These are phyloP conservation scores for Volucella bombylans DNA, from an alignment of 2,888 invertebrate species.

Conservation along the genomic window DNA sequence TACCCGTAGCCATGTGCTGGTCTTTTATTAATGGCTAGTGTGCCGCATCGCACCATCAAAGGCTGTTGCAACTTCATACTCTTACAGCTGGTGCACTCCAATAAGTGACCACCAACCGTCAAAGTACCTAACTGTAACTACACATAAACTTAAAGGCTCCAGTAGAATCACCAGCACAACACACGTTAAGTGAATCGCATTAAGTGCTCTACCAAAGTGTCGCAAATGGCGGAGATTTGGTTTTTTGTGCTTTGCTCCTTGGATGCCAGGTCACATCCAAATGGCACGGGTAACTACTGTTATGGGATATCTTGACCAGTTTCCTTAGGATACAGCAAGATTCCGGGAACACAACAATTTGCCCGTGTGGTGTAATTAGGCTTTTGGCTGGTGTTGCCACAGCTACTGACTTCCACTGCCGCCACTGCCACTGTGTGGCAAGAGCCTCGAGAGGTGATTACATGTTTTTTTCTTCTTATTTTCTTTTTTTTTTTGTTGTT, in stretches of 20 bases:
- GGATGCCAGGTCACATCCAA: conserved; percentile 30
- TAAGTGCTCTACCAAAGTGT: conserved; percentile 65
- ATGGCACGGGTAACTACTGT: conserved; percentile 32
- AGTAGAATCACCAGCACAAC: conserved; percentile 5
- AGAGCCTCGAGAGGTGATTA: conserved; percentile 55
- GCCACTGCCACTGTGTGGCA: conserved; percentile 56
- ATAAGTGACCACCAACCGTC: conserved; percentile 57
- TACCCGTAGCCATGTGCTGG: no score
- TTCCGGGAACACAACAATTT: conserved; percentile 54
- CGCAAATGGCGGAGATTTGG: conserved; percentile 51
- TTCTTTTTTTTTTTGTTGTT: not conserved
- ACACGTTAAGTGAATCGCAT: conserved; percentile 17
- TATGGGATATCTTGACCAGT: conserved; percentile 56
- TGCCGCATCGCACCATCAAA: conserved; percentile 41
- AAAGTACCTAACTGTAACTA: conserved; percentile 59
- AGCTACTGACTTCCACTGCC: conserved; percentile 26
- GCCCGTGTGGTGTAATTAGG: conserved; percentile 59
- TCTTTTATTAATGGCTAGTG: conserved; percentile 49
- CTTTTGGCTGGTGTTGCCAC: conserved; percentile 55
- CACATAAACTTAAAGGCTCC: conserved; percentile 24
- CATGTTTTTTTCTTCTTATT: conserved; percentile 41
- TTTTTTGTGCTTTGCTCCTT: not conserved
- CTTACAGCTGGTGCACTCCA: conserved; percentile 46
- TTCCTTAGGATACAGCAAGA: conserved; percentile 55
- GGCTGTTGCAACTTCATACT: conserved; percentile 23